Evolutionary conservation across 2,113 vertebrate genomes (phyloP).

Genomic region (Columbina picui): DNA sequence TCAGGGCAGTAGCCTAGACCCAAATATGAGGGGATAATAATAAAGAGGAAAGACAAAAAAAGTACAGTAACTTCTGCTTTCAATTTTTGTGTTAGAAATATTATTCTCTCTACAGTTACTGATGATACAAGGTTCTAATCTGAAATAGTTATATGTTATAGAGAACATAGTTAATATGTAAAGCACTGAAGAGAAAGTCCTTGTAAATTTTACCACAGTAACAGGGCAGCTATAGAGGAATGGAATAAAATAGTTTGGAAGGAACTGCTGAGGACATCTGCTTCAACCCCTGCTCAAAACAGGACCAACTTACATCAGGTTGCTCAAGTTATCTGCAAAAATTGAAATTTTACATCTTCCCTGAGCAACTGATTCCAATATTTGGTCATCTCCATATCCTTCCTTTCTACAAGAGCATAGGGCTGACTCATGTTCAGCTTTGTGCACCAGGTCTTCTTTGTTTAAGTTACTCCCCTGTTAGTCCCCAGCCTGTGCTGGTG

Average conservation of each 20-base stretch:
- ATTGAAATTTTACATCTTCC: rapidly evolving
- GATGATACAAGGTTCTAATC: neutral
- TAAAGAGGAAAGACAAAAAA: neutral
- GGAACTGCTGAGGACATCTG: neutral
- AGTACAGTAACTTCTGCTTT: neutral
- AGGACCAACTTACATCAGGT: neutral
- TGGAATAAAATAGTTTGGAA: neutral
- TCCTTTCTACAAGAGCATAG: neutral
- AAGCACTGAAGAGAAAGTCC: neutral
- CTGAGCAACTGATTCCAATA: neutral
- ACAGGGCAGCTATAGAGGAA: neutral
- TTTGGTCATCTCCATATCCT: neutral
- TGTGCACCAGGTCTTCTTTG: neutral
- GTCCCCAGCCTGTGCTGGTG: neutral
- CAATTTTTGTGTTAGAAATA: neutral
- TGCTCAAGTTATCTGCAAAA: neutral
- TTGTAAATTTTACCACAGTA: neutral
- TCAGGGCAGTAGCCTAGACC: neutral
- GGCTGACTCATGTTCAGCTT: neutral
- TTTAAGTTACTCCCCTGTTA: neutral
- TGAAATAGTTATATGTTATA: neutral
- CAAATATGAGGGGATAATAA: neutral
- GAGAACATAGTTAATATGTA: neutral
- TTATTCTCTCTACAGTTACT: neutral
- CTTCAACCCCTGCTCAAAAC: neutral